Conservation (phyloP, 2,888 invertebrate genomes). For the Aspidapion aeneum region DNA sequence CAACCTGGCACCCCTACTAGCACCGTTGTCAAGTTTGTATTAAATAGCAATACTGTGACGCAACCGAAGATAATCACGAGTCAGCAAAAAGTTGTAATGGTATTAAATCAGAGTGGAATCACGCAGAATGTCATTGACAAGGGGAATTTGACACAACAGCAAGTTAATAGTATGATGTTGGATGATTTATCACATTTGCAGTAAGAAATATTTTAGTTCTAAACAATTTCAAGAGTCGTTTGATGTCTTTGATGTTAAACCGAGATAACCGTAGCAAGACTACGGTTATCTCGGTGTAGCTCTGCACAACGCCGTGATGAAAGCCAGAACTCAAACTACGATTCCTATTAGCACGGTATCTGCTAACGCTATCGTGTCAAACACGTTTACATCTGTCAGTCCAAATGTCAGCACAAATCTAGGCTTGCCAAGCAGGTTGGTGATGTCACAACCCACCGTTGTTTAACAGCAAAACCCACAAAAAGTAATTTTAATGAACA, state of each 20-base stretch:
- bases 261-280: conserved; percentile 81
- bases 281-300: conserved; percentile 76
- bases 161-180: conserved; percentile 49
- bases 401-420: conserved; percentile 20
- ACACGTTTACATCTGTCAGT: conserved; percentile 21
- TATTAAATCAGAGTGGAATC: conserved; percentile 42
- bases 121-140: conserved; percentile 53
- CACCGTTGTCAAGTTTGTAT: conserved; percentile 47
- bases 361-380: conserved; percentile 40
- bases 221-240: conserved; percentile 90
- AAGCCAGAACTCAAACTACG: conserved; percentile 67
- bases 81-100: conserved; percentile 53
- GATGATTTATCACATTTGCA: conserved; percentile 68
- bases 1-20: conserved; percentile 26
- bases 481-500: conserved; percentile 53
- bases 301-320: conserved; percentile 74
- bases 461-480: conserved; percentile 41
- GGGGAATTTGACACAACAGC: conserved; percentile 45
- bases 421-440: conserved; percentile 43
- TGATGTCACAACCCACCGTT: conserved; percentile 49
- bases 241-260: conserved; percentile 89
- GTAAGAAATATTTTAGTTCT: conserved; percentile 67
- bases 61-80: conserved; percentile 39
- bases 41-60: conserved; percentile 36
- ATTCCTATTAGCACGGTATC: conserved; percentile 46